phyloP scores from a whole-genome alignment of 2,113 vertebrate genomes.

The Heterotilapia buettikoferi region DNA sequence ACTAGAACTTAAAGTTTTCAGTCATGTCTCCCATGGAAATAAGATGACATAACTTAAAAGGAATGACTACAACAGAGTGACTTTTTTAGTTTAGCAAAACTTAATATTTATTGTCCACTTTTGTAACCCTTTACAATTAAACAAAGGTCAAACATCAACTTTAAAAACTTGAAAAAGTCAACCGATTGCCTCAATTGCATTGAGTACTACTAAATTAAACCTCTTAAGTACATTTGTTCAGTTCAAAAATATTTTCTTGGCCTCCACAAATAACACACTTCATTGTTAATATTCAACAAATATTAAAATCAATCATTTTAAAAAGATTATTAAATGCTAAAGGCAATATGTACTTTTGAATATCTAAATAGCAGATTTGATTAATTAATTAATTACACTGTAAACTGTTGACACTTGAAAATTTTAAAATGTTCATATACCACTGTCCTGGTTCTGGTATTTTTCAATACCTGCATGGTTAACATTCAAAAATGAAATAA shows the following conservation, averaged over 20 bases:
- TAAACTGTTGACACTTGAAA: not conserved
- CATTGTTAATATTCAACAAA: not conserved
- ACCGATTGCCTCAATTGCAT: fast-evolving
- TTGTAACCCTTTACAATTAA: not conserved
- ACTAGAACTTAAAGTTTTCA: not conserved
- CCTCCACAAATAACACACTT: not conserved
- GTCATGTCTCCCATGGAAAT: not conserved
- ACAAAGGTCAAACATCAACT: not conserved
- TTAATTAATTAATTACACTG: not conserved
- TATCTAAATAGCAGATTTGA: not conserved
- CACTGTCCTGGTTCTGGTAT: not conserved
- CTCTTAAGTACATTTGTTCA: not conserved
- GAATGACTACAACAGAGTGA: not conserved
- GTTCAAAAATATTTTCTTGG: not conserved
- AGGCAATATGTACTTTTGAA: not conserved
- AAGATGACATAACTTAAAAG: not conserved
- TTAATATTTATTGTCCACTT: not conserved
- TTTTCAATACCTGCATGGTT: not conserved
- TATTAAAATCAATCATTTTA: not conserved
- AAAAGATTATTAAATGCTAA: not conserved
- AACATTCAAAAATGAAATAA: not conserved
- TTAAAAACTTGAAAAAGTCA: fast-evolving
- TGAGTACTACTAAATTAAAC: not conserved
- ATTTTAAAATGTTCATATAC: not conserved
- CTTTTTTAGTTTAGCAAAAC: not conserved